Conservation (phyloP, 1,140 invertebrate species). For the Apis mellifera region Amel_HAv3.1 CM009936.2:9875501-9876000, state of each 20-base stretch:
- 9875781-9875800: slow-evolving; percentile 12
- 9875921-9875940: not conserved
- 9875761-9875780: slow-evolving; percentile 50
- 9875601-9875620: not conserved
- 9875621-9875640: not conserved
- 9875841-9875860: slow-evolving; percentile 16
- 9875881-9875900: slow-evolving; percentile 22
- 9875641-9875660: not conserved
- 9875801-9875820: slow-evolving; percentile 14
- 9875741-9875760: slow-evolving; percentile 17
- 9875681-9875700: not conserved
- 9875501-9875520: not conserved
- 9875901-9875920: not conserved
- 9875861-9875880: not conserved
- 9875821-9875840: slow-evolving; percentile 20
- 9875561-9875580: not conserved
- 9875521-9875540: not conserved
- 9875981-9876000: slow-evolving; percentile 36
- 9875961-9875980: slow-evolving; percentile 50
- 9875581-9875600: not conserved
- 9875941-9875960: slow-evolving; percentile 27
- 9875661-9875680: slow-evolving; percentile 3
- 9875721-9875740: slow-evolving; percentile 49
- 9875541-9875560: not conserved
- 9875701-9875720: slow-evolving; percentile 8